phyloP scores from a whole-genome alignment of 2,113 vertebrate genomes.

The Heptranchias perlo region DNA sequence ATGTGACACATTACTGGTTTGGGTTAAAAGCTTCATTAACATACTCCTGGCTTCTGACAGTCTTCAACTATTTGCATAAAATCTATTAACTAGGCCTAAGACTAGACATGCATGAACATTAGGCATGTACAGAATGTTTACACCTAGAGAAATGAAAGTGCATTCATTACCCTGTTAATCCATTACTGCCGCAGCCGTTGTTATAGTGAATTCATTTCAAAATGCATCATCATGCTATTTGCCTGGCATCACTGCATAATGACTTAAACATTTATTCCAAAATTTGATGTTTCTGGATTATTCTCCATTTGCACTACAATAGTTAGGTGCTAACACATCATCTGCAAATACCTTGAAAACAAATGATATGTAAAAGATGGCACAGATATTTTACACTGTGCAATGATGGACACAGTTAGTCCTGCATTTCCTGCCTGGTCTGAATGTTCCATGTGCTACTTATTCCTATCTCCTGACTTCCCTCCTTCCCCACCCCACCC shows the following conservation, averaged over 20 bases:
- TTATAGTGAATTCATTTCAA: background rate
- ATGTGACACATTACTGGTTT: background rate
- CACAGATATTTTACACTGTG: background rate
- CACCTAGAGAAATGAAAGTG: background rate
- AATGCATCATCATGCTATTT: background rate
- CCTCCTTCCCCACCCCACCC: background rate
- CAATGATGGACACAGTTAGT: background rate
- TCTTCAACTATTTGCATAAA: conserved; percentile 30
- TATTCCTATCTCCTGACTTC: background rate
- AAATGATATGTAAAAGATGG: background rate
- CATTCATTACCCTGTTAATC: background rate
- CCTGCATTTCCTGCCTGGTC: background rate
- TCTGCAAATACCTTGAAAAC: background rate
- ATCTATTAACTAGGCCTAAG: conserved; percentile 27
- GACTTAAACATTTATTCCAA: background rate
- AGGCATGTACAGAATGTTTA: background rate
- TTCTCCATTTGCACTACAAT: background rate
- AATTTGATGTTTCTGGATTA: background rate
- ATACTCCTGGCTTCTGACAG: conserved; percentile 5
- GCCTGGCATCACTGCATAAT: background rate
- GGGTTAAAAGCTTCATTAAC: conserved; percentile 29
- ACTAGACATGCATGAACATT: conserved; percentile 2
- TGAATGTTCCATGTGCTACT: background rate
- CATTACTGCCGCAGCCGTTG: background rate
- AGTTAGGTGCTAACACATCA: background rate